Evolutionary conservation across 2,797 vertebrate genomes (phyloP).

Genomic region (Darevskia nairensis): DNA sequence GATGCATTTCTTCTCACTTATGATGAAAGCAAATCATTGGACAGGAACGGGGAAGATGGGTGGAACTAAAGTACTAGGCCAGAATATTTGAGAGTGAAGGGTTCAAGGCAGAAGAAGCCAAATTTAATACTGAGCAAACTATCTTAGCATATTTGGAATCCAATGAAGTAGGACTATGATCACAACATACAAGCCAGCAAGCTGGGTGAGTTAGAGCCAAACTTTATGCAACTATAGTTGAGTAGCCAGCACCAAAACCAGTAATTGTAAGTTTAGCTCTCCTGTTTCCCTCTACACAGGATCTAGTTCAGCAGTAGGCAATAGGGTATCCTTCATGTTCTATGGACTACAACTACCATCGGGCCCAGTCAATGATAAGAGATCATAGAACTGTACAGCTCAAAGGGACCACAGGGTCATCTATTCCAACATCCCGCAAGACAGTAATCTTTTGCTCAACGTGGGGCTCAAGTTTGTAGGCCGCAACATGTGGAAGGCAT

Average conservation of each 20-base stretch:
- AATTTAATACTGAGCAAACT: slow-evolving; percentile 50
- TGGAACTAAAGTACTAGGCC: slow-evolving; percentile 50
- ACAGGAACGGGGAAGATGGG: slow-evolving; percentile 51
- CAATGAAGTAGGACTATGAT: background rate
- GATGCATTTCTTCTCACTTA: slow-evolving; percentile 40
- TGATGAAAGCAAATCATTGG: slow-evolving; percentile 47
- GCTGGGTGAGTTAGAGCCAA: background rate
- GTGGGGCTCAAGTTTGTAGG: background rate
- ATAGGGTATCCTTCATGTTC: background rate
- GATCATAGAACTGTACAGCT: background rate
- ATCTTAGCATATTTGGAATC: slow-evolving; percentile 37
- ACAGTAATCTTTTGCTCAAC: too few species aligned
- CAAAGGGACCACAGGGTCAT: too few species aligned
- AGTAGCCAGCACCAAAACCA: background rate
- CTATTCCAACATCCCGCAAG: too few species aligned
- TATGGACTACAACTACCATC: background rate
- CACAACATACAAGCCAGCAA: background rate
- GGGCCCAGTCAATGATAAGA: background rate
- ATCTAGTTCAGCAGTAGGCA: background rate
- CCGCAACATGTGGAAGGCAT: background rate
- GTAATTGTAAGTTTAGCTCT: background rate
- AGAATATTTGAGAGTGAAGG: slow-evolving; percentile 47
- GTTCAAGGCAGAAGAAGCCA: slow-evolving; percentile 56
- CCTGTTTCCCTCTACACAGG: too few species aligned
- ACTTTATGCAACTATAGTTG: too few species aligned